phyloP scores from a whole-genome alignment of 2,797 vertebrate genomes.

The Anas georgica region DNA sequence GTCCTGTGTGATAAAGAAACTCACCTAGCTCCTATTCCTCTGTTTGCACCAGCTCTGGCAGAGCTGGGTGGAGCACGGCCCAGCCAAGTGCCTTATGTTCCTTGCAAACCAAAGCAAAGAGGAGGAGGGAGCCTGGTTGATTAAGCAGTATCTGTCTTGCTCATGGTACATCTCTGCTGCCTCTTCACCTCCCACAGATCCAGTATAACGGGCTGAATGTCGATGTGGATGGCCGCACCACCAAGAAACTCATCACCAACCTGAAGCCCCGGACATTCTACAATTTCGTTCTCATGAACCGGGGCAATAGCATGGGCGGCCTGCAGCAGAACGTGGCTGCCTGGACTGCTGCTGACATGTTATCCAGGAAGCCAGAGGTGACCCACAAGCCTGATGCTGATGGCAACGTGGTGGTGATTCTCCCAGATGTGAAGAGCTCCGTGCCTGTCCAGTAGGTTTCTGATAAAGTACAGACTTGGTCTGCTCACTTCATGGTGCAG shows the following conservation, averaged over 20 bases:
- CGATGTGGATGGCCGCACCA: slow-evolving; percentile 89
- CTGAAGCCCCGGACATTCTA: slow-evolving; percentile 91
- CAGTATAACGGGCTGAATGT: slow-evolving; percentile 91
- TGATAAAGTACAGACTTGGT: not conserved
- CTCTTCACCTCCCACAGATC: slow-evolving; percentile 77
- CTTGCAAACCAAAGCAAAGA: fast-evolving
- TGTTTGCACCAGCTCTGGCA: not conserved
- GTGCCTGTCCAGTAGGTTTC: slow-evolving; percentile 87
- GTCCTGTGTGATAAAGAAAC: not conserved
- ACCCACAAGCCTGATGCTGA: slow-evolving; percentile 86
- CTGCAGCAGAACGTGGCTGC: slow-evolving; percentile 89
- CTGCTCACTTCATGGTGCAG: not conserved
- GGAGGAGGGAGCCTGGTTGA: not conserved
- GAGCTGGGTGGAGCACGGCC: not conserved
- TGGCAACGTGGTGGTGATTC: slow-evolving; percentile 86
- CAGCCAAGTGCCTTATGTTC: not conserved
- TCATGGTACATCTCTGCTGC: not conserved
- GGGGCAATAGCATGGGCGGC: slow-evolving; percentile 87
- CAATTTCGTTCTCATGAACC: slow-evolving; percentile 89
- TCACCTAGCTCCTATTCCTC: fast-evolving
- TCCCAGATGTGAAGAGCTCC: slow-evolving; percentile 84
- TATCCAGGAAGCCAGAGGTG: slow-evolving; percentile 88
- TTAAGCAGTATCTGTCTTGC: not conserved
- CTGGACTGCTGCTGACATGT: slow-evolving; percentile 88
- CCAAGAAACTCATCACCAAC: slow-evolving; percentile 89